These are phyloP conservation scores for Pachypsylla venusta DNA, from an alignment of 1,140 invertebrate genomes.

Conservation along the genomic window DNA sequence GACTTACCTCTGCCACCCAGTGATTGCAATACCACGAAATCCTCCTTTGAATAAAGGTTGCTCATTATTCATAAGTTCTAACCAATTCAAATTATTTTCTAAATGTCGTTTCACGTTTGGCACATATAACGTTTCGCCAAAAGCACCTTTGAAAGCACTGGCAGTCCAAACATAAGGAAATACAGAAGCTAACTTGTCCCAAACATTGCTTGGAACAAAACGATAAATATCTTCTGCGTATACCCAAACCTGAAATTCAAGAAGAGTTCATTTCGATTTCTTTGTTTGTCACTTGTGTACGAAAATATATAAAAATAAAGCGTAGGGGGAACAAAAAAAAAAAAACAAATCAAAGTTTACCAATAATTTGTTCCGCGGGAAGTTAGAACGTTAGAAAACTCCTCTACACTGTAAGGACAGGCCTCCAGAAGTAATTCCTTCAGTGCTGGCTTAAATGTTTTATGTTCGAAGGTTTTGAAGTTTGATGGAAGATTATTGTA, in stretches of 20 bases:
- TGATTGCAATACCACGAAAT: slow-evolving; percentile 44
- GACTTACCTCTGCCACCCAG: slow-evolving; percentile 52
- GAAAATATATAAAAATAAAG: too few species aligned
- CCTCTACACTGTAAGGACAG: too few species aligned
- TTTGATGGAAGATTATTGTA: too few species aligned
- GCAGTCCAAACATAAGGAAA: slow-evolving; percentile 88
- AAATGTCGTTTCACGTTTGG: slow-evolving; percentile 46
- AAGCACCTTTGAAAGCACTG: slow-evolving; percentile 79
- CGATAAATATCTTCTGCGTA: slow-evolving; percentile 40
- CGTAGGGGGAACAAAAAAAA: too few species aligned
- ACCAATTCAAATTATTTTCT: slow-evolving; percentile 56
- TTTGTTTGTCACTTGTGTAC: too few species aligned
- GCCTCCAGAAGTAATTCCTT: too few species aligned
- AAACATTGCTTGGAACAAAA: slow-evolving; percentile 39
- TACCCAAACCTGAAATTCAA: slow-evolving; percentile 37
- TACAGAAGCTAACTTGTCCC: slow-evolving; percentile 63
- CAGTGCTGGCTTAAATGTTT: too few species aligned
- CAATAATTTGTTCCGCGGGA: too few species aligned
- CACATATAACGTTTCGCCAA: slow-evolving; percentile 57
- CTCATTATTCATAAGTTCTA: slow-evolving; percentile 43
- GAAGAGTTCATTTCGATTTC: too few species aligned
- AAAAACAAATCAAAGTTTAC: too few species aligned
- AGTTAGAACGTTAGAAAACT: too few species aligned
- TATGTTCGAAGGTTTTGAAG: too few species aligned
- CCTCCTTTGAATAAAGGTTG: slow-evolving; percentile 39